These are phyloP conservation scores for Euphysa ruthae DNA, from an alignment of 30 jellyfish, hydroid and myxozoan genomes.

Conservation along the genomic window DNA sequence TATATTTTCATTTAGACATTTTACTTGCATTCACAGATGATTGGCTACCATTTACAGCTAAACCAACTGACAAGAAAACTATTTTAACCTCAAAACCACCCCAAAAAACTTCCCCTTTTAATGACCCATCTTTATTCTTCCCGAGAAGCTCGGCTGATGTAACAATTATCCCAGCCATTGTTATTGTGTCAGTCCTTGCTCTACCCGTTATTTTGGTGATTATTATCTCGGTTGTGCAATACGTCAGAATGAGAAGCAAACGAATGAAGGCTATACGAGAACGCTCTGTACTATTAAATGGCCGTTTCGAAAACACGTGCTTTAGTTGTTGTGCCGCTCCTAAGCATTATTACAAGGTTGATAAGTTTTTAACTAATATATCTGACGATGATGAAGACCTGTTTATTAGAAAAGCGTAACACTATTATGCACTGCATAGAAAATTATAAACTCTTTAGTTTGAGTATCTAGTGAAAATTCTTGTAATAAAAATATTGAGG, in stretches of 20 bases:
- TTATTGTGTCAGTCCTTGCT: slow-evolving; percentile 78
- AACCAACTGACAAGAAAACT: too few relatives aligned
- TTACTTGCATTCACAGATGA: too few relatives aligned
- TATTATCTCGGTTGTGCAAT: slow-evolving; percentile 71
- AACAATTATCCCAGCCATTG: slow-evolving; percentile 64
- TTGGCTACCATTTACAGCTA: too few relatives aligned
- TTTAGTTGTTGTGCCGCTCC: slow-evolving; percentile 68
- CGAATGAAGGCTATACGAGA: slow-evolving; percentile 36
- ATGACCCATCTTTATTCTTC: too few relatives aligned
- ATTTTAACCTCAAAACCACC: too few relatives aligned
- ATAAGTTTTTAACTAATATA: neutral
- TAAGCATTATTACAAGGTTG: slow-evolving; percentile 57
- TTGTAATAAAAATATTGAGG: too few relatives aligned
- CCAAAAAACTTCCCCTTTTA: too few relatives aligned
- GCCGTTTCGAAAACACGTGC: slow-evolving; percentile 26
- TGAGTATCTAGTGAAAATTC: too few relatives aligned
- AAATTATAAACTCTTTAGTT: too few relatives aligned
- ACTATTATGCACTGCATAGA: too few relatives aligned
- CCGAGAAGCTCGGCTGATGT: slow-evolving; percentile 27
- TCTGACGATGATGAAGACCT: slow-evolving; percentile 32
- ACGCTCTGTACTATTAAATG: slow-evolving; percentile 15
- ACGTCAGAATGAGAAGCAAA: slow-evolving; percentile 40
- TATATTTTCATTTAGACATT: too few relatives aligned
- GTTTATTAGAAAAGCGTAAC: slow-evolving; percentile 26
- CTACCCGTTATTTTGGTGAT: slow-evolving; percentile 73